phyloP scores from a whole-genome alignment of 2,888 invertebrate species.

The Dasysyrphus albostriatus region DNA sequence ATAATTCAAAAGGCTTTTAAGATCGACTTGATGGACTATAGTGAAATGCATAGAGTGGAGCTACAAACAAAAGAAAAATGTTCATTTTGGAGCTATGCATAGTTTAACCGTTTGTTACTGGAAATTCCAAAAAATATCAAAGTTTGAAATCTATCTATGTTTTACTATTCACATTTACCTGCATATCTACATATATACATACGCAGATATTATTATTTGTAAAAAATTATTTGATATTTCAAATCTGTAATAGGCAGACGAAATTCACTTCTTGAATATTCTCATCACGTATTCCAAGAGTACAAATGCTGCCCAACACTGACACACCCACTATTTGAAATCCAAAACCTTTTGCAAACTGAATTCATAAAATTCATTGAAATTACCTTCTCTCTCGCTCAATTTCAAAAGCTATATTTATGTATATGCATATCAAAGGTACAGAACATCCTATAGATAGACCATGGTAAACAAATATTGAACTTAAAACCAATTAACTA shows the following conservation, averaged over 20 bases:
- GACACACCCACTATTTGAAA: background rate
- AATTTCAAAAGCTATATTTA: conserved; percentile 22
- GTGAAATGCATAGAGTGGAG: background rate
- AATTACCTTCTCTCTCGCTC: background rate
- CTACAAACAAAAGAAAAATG: background rate
- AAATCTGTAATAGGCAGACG: no score
- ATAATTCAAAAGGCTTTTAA: conserved; percentile 9
- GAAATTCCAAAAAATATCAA: background rate
- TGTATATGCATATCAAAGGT: background rate
- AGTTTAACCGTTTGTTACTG: background rate
- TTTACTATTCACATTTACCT: no score
- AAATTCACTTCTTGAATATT: background rate
- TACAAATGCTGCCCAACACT: background rate
- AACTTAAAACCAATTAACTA: conserved; percentile 65
- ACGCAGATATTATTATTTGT: no score
- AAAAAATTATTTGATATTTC: no score
- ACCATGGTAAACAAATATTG: conserved; percentile 51
- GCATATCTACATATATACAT: no score
- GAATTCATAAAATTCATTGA: conserved; percentile 11
- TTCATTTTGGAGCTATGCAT: background rate
- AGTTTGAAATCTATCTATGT: background rate
- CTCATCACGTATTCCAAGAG: background rate
- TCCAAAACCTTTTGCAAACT: background rate
- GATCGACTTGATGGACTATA: background rate
- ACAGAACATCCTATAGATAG: background rate